These are phyloP conservation scores for Hanleya hanleyi DNA, from an alignment of 2,888 invertebrate species.

Conservation along the genomic window DNA sequence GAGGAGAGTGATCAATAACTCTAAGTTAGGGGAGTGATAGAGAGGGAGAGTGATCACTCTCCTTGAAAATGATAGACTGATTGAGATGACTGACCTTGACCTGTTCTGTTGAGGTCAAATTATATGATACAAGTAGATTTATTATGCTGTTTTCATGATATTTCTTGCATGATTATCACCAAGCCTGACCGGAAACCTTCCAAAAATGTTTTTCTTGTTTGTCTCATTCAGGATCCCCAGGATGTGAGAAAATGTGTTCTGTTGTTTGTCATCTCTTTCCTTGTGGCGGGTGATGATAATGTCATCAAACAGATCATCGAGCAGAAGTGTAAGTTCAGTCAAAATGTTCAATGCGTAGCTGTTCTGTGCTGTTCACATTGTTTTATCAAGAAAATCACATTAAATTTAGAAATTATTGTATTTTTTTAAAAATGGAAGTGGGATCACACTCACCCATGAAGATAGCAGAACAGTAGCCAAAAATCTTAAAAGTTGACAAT, in stretches of 20 bases:
- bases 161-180: neutral
- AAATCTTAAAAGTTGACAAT: too few species aligned
- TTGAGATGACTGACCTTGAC: too few species aligned
- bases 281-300: constrained; percentile 82
- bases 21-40: too few species aligned
- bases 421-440: neutral
- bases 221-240: constrained; percentile 75
- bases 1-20: too few species aligned
- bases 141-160: neutral
- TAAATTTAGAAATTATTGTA: constrained; percentile 10
- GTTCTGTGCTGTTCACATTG: neutral
- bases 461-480: too few species aligned
- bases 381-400: too few species aligned
- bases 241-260: constrained; percentile 84
- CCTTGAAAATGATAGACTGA: too few species aligned
- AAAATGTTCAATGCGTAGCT: neutral
- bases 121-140: too few species aligned
- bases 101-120: too few species aligned
- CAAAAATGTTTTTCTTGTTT: neutral
- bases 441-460: too few species aligned
- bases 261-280: constrained; percentile 84
- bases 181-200: neutral
- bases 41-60: too few species aligned
- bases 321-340: constrained; percentile 49
- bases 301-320: constrained; percentile 82